Conservation (phyloP, 1,140 invertebrate genomes). For the Bicyclus anynana region DNA sequence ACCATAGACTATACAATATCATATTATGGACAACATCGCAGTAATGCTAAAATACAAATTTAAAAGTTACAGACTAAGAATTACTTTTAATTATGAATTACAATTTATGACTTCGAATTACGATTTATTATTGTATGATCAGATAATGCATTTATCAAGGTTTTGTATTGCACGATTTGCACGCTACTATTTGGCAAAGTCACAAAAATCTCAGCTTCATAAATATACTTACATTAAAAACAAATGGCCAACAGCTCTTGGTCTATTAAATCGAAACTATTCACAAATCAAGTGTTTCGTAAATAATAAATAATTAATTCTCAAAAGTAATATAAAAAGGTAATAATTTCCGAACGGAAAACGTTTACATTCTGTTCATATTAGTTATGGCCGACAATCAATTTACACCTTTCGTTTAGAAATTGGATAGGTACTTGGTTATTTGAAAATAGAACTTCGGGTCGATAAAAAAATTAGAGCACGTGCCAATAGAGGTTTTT, state of each 20-base stretch:
- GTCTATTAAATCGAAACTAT: background rate
- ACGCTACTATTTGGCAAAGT: too few relatives aligned
- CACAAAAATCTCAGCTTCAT: too few relatives aligned
- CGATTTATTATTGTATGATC: too few relatives aligned
- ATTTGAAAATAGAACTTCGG: background rate
- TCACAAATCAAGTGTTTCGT: background rate
- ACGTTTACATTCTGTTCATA: background rate
- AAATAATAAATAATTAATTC: background rate
- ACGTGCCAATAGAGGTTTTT: conserved; percentile 12
- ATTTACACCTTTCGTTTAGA: conserved; percentile 3
- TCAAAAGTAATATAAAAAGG: background rate
- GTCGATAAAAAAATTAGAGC: conserved; percentile 8
- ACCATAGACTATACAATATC: too few relatives aligned
- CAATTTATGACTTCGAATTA: too few relatives aligned
- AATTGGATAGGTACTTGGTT: background rate
- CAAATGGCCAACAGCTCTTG: background rate
- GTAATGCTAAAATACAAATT: too few relatives aligned
- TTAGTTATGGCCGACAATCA: conserved; percentile 6
- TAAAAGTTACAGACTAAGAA: too few relatives aligned
- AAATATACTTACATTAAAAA: too few relatives aligned
- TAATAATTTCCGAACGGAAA: background rate
- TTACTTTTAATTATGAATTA: too few relatives aligned
- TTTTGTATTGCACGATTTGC: too few relatives aligned
- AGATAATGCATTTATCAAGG: too few relatives aligned
- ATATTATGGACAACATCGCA: too few relatives aligned